Conservation (phyloP, 2,113 vertebrate species). For the Tachycineta bicolor region DNA sequence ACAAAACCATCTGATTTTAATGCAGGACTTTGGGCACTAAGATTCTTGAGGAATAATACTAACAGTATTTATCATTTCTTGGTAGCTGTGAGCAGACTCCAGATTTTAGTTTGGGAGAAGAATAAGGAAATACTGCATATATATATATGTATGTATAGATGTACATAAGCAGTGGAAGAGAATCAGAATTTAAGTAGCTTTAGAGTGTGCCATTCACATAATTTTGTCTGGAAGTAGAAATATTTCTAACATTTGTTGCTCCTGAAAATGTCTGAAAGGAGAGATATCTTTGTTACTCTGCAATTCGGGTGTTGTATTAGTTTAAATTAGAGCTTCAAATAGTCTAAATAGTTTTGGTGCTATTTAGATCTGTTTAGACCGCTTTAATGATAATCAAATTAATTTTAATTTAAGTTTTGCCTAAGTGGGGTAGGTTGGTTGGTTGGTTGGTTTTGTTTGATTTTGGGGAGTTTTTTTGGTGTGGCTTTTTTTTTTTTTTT, state of each 20-base stretch:
- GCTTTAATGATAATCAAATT: not conserved
- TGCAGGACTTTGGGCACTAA: not conserved
- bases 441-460: not conserved
- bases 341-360: not conserved
- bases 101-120: not conserved
- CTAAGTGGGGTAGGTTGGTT: not conserved
- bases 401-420: not conserved
- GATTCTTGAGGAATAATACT: not conserved
- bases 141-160: not conserved
- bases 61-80: not conserved
- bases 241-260: not conserved
- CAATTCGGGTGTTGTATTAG: not conserved
- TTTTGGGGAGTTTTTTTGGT: too few relatives aligned
- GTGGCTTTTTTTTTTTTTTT: too few relatives aligned
- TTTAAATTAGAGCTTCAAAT: not conserved
- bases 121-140: not conserved
- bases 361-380: not conserved
- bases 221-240: not conserved
- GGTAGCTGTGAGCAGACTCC: not conserved
- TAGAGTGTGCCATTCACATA: not conserved
- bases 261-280: not conserved
- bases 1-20: not conserved
- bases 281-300: not conserved
- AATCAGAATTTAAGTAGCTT: not conserved
- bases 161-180: not conserved